A percentile compares a stretch with the other conserved stretches of the same genome.
Evolutionary conservation across 1,140 invertebrate genomes (phyloP).

Genomic region (Colletes gigas): DNA sequence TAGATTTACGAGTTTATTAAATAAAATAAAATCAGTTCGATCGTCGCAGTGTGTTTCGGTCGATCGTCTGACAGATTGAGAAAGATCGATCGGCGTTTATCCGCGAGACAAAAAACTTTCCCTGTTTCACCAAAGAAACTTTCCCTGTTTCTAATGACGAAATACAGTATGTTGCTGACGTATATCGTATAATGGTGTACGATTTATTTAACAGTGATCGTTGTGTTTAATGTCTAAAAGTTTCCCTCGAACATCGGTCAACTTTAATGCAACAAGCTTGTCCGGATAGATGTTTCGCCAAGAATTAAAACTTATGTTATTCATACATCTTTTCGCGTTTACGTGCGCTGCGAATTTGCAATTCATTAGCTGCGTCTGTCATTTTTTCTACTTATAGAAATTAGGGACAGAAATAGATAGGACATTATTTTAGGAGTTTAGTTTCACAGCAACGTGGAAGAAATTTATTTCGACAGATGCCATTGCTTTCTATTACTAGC

Average conservation of each 20-base stretch:
- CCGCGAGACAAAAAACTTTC: slow-evolving; percentile 37
- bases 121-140: slow-evolving; percentile 42
- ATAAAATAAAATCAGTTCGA: neutral
- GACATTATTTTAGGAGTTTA: too few relatives aligned
- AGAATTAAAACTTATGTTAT: too few relatives aligned
- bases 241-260: slow-evolving; percentile 10
- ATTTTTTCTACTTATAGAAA: too few relatives aligned
- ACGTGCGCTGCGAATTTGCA: too few relatives aligned
- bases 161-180: slow-evolving; percentile 31
- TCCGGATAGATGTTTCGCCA: too few relatives aligned
- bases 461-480: too few relatives aligned
- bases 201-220: slow-evolving; percentile 32
- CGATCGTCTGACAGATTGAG: neutral
- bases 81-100: slow-evolving; percentile 29
- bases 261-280: too few relatives aligned
- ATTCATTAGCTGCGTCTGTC: too few relatives aligned
- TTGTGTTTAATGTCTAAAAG: slow-evolving; percentile 30
- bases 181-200: neutral
- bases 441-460: too few relatives aligned
- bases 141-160: slow-evolving; percentile 57
- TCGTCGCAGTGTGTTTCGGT: neutral
- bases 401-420: too few relatives aligned
- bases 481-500: too few relatives aligned
- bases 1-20: neutral
- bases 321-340: too few relatives aligned